Evolutionary conservation across 2,888 invertebrate species (phyloP).

Genomic region (Hyposoter didymator): DNA sequence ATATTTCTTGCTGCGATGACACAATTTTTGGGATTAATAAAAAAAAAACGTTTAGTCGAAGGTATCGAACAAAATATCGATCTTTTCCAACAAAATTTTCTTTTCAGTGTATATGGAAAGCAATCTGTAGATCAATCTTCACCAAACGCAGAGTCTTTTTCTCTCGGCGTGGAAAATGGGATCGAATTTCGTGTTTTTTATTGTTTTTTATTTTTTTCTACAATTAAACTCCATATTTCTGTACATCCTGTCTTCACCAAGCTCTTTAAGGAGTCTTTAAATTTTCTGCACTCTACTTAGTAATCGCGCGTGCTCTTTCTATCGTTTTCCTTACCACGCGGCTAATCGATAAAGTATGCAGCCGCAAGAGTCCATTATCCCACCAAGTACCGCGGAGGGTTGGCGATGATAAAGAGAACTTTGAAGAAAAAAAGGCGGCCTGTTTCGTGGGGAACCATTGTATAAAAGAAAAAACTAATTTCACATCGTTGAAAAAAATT

Average conservation of each 20-base stretch:
- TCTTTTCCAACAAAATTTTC: no score
- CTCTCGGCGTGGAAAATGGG: neutral
- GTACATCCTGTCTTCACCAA: slow-evolving; percentile 42
- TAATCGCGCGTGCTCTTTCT: slow-evolving; percentile 15
- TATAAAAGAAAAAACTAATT: neutral
- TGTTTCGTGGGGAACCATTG: neutral
- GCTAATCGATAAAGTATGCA: slow-evolving; percentile 70
- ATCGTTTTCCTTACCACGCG: slow-evolving; percentile 29
- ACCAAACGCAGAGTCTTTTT: neutral
- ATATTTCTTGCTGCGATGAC: no score
- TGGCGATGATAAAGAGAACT: slow-evolving; percentile 68
- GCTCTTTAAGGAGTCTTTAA: slow-evolving; percentile 67
- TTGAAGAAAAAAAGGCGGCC: slow-evolving; percentile 14
- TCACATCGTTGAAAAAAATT: neutral
- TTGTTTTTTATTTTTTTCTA: slow-evolving; percentile 10
- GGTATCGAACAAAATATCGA: no score
- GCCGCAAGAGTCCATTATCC: slow-evolving; percentile 63
- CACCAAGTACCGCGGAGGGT: slow-evolving; percentile 55
- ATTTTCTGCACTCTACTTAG: slow-evolving; percentile 29
- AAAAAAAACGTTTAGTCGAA: no score
- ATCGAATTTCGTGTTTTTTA: neutral
- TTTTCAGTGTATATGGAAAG: no score
- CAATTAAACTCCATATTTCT: slow-evolving; percentile 19
- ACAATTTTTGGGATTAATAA: no score
- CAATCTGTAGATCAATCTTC: neutral